These are phyloP conservation scores for Drosophila birchii DNA, from an alignment of 2,888 invertebrate species.

Conservation along the genomic window DNA sequence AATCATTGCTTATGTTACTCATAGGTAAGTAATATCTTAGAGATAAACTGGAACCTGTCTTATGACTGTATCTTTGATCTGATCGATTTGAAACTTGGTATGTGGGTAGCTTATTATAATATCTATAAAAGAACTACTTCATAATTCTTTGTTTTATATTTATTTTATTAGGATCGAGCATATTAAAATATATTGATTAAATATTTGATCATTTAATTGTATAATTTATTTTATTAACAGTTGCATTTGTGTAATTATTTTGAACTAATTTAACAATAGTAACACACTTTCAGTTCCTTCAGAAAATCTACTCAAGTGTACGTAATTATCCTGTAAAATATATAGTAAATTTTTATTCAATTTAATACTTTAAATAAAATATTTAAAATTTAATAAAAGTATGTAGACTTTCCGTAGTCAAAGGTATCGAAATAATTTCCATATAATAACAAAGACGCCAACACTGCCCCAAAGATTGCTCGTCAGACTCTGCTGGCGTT, in stretches of 20 bases:
- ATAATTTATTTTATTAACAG: not conserved
- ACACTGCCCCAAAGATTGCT: conserved; percentile 3
- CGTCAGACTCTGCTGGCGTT: conserved; percentile 40
- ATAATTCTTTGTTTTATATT: not conserved
- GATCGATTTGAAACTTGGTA: not conserved
- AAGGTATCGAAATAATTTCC: not conserved
- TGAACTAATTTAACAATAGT: not conserved
- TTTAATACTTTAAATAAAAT: not conserved
- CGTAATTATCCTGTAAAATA: not conserved
- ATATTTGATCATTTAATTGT: not conserved
- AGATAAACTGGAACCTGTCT: not conserved
- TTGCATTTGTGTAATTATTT: not conserved
- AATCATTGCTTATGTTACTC: no score
- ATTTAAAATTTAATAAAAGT: not conserved
- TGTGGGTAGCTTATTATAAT: not conserved
- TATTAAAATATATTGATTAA: not conserved
- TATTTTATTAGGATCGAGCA: not conserved
- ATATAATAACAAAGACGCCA: not conserved
- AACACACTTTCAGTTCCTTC: not conserved
- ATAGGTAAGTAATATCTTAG: no score
- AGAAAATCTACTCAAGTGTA: not conserved
- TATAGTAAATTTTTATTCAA: not conserved
- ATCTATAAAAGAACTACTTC: not conserved
- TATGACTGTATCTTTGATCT: no score
- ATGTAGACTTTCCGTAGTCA: not conserved